A percentile compares a stretch with the other conserved stretches of the same genome.
phyloP scores from a whole-genome alignment of 2,113 vertebrate species.

The Taxidea taxus region DNA sequence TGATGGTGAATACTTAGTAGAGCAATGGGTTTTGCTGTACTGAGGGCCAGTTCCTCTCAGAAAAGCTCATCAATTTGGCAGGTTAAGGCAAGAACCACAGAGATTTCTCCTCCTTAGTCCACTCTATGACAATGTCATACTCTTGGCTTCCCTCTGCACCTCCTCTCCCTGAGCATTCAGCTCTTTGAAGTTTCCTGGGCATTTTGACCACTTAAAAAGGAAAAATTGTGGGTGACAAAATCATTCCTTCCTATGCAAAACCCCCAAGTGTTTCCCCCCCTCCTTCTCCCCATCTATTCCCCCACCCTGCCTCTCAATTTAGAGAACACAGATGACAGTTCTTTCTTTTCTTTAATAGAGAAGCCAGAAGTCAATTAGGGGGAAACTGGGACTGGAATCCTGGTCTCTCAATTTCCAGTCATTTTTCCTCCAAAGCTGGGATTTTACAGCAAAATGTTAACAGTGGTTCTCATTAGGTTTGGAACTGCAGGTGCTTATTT shows the following conservation, averaged over 20 bases:
- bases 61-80: neutral
- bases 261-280: neutral
- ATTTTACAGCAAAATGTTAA: neutral
- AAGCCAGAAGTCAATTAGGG: neutral
- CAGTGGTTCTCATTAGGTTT: neutral
- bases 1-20: neutral
- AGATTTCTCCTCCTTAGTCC: neutral
- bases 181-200: neutral
- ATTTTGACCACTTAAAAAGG: neutral
- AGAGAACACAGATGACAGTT: neutral
- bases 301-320: neutral
- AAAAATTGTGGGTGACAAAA: neutral
- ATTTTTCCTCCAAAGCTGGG: neutral
- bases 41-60: neutral
- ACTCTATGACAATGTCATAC: neutral
- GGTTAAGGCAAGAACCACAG: neutral
- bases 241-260: neutral
- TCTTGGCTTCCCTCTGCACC: neutral
- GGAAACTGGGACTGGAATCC: neutral
- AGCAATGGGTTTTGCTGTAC: neutral
- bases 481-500: neutral
- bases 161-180: neutral
- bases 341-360: neutral
- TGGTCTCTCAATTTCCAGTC: neutral
- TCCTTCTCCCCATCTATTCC: neutral